Conservation (phyloP, 2,888 invertebrate species). For the Hypselothyrea guttata region DNA sequence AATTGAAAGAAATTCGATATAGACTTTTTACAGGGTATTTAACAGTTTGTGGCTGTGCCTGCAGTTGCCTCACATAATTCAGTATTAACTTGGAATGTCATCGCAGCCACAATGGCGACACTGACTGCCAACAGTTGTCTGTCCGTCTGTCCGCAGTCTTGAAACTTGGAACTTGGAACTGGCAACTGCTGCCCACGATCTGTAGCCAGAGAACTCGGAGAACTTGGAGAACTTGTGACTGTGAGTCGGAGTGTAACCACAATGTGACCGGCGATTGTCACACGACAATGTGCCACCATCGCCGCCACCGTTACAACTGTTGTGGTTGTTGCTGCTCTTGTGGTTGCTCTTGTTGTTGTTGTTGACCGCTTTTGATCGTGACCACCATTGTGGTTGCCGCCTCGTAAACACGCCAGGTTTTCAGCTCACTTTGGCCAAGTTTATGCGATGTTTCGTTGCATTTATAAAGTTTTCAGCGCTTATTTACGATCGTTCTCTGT, state of each 20-base stretch:
- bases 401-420: conserved; percentile 72
- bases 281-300: conserved; percentile 59
- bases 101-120: conserved; percentile 63
- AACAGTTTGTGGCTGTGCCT: not conserved
- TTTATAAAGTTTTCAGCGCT: conserved; percentile 77
- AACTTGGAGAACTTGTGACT: conserved; percentile 19
- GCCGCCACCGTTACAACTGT: conserved; percentile 26
- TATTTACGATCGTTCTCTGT: conserved; percentile 69
- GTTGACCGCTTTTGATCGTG: conserved; percentile 77
- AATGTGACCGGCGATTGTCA: conserved; percentile 61
- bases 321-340: conserved; percentile 16
- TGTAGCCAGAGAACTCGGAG: no score
- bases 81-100: conserved; percentile 55
- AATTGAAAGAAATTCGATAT: no score
- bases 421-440: conserved; percentile 56
- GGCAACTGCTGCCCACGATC: conserved; percentile 63
- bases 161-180: no score
- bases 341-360: conserved; percentile 17
- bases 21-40: conserved; percentile 11
- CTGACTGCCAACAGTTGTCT: conserved; percentile 1
- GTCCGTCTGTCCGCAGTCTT: not conserved
- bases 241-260: conserved; percentile 12
- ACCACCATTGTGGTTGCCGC: conserved; percentile 78
- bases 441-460: conserved; percentile 61
- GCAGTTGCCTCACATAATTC: not conserved